Base-by-base conservation (phyloP, 2,888 invertebrate genomes). In the Sarcophaga subvicina region DNA sequence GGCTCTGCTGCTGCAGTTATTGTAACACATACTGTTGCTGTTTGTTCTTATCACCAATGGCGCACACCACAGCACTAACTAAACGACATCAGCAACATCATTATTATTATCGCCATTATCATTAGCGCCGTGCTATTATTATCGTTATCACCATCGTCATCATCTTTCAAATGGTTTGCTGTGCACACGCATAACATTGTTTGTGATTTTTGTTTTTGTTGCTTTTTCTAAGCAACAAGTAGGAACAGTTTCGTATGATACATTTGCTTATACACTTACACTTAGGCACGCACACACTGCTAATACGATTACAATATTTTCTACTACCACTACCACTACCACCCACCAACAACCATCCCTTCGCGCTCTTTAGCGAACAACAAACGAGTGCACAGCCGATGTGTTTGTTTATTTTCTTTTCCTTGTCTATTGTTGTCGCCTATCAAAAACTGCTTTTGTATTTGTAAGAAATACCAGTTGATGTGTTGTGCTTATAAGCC, bases 51-150 rank as follows among this genome's bases (percentile, higher is more conserved):
- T 78, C 77, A 71, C 59, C 63, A 84, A 20, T 72, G 47, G 62
- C 73, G 78, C 78, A 80, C 82, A 71, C 63, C 71, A 45, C 62
- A 70, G 63, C 37, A 37, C 37, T 37, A 37, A 37, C 14, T 12
- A 49, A 89, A 89, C 89, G 89, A 73, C 84, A 88, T 27, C 85
- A 73, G 64, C 72, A 63, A 60, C 25, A 84, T 67, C 37, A 71
- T 27, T 25, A 78, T 75, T 78, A 77, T 54, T 17, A 79, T 37
- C 25, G 85, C 45, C 71, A 67, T 12, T 27, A 20, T 63, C 49
- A 59, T 59, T 6, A 17, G 59, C 2, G n/a, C 6, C 14, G n/a
- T 59, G 59, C 17, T 59, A 59, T 62, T 17, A 37, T 37, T 37
- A 37, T 37, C 37, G 49, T 27, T 66, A 67, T 47, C 45, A 81